These are phyloP conservation scores for Sarcophaga peregrina DNA, from an alignment of 1,140 invertebrate genomes.

Conservation along the genomic window DNA sequence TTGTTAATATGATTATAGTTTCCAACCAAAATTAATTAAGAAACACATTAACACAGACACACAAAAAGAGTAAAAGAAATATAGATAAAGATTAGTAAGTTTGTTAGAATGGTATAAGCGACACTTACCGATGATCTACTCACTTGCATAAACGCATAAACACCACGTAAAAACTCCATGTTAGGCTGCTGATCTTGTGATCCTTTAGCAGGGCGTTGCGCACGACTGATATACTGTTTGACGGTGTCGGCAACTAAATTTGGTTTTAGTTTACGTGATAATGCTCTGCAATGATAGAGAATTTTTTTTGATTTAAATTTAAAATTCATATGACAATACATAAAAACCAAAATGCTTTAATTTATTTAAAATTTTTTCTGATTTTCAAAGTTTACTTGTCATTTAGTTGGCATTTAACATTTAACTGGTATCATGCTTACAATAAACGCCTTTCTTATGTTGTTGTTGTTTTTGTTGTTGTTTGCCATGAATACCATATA, in stretches of 20 bases:
- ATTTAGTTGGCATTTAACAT: not conserved
- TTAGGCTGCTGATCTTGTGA: conserved; percentile 66
- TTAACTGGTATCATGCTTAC: not conserved
- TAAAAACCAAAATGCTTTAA: not conserved
- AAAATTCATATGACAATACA: not conserved
- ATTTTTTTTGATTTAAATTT: conserved; percentile 1
- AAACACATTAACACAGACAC: not conserved
- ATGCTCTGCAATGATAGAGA: conserved; percentile 24
- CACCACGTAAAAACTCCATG: conserved; percentile 68
- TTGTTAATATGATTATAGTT: conserved; percentile 41
- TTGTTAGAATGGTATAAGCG: conserved; percentile 62
- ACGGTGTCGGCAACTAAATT: conserved; percentile 66
- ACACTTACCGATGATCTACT: conserved; percentile 68
- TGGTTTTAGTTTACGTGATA: conserved; percentile 60
- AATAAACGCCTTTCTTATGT: conserved; percentile 27
- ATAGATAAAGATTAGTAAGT: conserved; percentile 65
- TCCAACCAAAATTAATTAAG: conserved; percentile 21
- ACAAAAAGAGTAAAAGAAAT: conserved; percentile 58
- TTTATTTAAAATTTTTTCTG: not conserved
- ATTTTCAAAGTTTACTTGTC: not conserved
- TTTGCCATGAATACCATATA: too few relatives aligned
- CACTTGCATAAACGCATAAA: conserved; percentile 68
- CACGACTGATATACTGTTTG: conserved; percentile 66
- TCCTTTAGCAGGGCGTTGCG: conserved; percentile 64
- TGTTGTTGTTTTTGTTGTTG: not conserved